Evolutionary conservation across 2,888 invertebrate species (phyloP).

Genomic region (Oeneis ivallda): DNA sequence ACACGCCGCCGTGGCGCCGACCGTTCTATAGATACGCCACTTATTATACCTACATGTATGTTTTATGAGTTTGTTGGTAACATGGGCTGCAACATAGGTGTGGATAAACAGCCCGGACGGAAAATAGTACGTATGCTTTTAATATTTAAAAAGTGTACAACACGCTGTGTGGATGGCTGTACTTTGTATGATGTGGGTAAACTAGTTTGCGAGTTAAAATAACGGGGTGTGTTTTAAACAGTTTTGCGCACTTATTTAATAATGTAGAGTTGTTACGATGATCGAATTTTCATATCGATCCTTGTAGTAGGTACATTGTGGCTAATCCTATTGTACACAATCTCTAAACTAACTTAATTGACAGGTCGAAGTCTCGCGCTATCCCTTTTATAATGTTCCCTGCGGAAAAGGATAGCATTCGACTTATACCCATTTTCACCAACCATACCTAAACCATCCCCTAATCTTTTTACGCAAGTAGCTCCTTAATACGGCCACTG

Average conservation of each 20-base stretch:
- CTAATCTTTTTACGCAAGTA: too few species aligned
- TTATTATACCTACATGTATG: slow-evolving; percentile 60
- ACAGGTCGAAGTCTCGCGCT: too few species aligned
- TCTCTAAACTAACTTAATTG: neutral
- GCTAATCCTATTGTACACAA: neutral
- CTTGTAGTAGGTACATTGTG: neutral
- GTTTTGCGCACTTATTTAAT: neutral
- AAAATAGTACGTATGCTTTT: slow-evolving; percentile 59
- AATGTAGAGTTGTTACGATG: neutral
- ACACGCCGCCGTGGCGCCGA: slow-evolving; percentile 78
- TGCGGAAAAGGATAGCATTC: too few species aligned
- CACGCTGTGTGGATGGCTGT: slow-evolving; percentile 18
- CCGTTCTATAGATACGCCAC: slow-evolving; percentile 52
- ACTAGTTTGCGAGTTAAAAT: slow-evolving; percentile 15
- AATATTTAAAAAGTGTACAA: slow-evolving; percentile 66
- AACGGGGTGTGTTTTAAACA: neutral
- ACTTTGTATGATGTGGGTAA: slow-evolving; percentile 17
- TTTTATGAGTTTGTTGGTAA: slow-evolving; percentile 69
- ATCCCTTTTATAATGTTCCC: too few species aligned
- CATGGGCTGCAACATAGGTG: slow-evolving; percentile 56
- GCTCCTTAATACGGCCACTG: too few species aligned
- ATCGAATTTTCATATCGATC: neutral
- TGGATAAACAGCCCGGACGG: slow-evolving; percentile 38
- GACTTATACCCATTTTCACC: too few species aligned
- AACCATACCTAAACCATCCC: too few species aligned